Evolutionary conservation across 2,113 vertebrate species (phyloP).

Genomic region (Oenanthe melanoleuca): DNA sequence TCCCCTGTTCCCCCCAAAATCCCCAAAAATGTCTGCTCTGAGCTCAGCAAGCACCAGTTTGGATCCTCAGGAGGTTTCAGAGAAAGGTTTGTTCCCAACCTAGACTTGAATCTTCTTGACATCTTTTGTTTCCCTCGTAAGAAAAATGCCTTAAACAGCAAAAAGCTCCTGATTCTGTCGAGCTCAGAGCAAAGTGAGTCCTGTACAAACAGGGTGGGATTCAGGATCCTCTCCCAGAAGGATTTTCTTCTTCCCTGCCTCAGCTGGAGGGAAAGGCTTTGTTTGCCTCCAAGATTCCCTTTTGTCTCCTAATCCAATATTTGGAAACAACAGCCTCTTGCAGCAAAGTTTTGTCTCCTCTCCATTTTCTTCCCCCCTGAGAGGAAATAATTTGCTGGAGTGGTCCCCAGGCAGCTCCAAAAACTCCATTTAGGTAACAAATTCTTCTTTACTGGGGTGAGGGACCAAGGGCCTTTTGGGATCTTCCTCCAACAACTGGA

Average conservation of each 20-base stretch:
- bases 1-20: neutral
- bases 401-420: neutral
- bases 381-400: neutral
- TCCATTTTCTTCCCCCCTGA: neutral
- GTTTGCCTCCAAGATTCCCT: neutral
- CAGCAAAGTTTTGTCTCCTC: neutral
- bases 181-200: neutral
- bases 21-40: neutral
- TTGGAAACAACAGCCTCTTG: neutral
- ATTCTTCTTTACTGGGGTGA: neutral
- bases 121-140: neutral
- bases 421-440: neutral
- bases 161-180: neutral
- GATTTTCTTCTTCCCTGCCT: neutral
- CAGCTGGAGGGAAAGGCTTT: neutral
- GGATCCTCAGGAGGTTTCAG: neutral
- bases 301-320: neutral
- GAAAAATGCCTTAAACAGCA: neutral
- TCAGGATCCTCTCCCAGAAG: neutral
- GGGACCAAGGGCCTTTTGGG: neutral
- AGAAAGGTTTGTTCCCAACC: neutral
- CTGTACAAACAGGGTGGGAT: neutral
- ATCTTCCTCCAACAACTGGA: neutral
- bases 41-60: neutral
- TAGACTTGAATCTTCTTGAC: constrained; percentile 11